A percentile compares a stretch with the other conserved stretches of the same genome.
phyloP scores from a whole-genome alignment of 2,113 vertebrate genomes.

The Epinephelus fuscoguttatus region DNA sequence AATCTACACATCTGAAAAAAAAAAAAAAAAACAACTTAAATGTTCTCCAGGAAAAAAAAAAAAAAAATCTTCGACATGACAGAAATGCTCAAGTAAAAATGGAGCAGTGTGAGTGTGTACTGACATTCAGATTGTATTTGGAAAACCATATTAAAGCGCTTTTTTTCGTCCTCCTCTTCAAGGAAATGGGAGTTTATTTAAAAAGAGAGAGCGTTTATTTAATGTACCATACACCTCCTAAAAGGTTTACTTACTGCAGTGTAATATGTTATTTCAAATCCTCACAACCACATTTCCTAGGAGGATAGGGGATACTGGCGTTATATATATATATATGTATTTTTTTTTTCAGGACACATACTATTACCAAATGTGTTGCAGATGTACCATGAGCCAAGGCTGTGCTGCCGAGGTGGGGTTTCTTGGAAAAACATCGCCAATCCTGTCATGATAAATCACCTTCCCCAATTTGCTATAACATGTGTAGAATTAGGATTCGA shows the following conservation, averaged over 20 bases:
- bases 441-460: conserved; percentile 75
- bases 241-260: conserved; percentile 85
- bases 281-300: conserved; percentile 83
- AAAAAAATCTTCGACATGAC: conserved; percentile 36
- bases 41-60: conserved; percentile 37
- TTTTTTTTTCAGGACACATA: conserved; percentile 67
- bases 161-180: conserved; percentile 69
- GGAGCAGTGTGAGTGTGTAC: conserved; percentile 45
- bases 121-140: conserved; percentile 73
- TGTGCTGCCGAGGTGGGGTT: conserved; percentile 64
- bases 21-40: conserved; percentile 11
- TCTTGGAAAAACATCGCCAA: conserved; percentile 76
- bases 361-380: conserved; percentile 84
- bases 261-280: conserved; percentile 87
- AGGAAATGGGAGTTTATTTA: conserved; percentile 87
- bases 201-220: conserved; percentile 84
- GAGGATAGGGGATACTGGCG: conserved; percentile 80
- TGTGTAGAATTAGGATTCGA: conserved; percentile 65
- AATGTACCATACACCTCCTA: conserved; percentile 85
- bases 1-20: conserved; percentile 28
- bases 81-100: conserved; percentile 47
- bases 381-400: conserved; percentile 74
- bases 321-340: conserved; percentile 49
- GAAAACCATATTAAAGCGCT: conserved; percentile 72
- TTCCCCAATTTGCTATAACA: conserved; percentile 73